A percentile compares a stretch with the other conserved stretches of the same genome.
Evolutionary conservation across 2,797 vertebrate genomes (phyloP).

Genomic region (Spheniscus humboldti): DNA sequence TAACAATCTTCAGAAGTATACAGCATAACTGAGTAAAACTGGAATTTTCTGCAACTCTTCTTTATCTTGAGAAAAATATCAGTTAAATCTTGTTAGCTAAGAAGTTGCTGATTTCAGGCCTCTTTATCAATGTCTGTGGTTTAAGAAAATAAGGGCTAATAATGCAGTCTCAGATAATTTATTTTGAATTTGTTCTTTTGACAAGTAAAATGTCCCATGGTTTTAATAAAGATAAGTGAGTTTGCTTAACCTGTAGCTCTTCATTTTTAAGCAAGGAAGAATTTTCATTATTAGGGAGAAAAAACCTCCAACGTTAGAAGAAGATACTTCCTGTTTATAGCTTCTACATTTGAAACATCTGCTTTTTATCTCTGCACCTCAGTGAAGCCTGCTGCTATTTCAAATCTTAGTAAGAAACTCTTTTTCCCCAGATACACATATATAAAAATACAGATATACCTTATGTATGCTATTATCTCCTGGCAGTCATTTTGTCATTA

Average conservation of each 20-base stretch:
- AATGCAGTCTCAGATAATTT: not conserved
- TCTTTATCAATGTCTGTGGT: not conserved
- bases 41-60: not conserved
- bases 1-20: not conserved
- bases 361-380: not conserved
- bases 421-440: not conserved
- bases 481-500: not conserved
- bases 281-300: not conserved
- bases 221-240: not conserved
- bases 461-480: not conserved
- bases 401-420: not conserved
- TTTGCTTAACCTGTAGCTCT: not conserved
- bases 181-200: not conserved
- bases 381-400: not conserved
- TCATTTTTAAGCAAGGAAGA: not conserved
- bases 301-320: not conserved
- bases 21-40: not conserved
- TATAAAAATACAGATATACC: not conserved
- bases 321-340: not conserved
- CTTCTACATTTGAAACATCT: not conserved
- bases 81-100: not conserved
- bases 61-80: not conserved
- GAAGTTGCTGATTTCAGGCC: not conserved
- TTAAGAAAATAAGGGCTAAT: not conserved
- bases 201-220: not conserved